Evolutionary conservation across 2,888 invertebrate species (phyloP), one percentile per base, ranked within the genome.

Genomic region (Cremastobaeus sp.): DNA sequence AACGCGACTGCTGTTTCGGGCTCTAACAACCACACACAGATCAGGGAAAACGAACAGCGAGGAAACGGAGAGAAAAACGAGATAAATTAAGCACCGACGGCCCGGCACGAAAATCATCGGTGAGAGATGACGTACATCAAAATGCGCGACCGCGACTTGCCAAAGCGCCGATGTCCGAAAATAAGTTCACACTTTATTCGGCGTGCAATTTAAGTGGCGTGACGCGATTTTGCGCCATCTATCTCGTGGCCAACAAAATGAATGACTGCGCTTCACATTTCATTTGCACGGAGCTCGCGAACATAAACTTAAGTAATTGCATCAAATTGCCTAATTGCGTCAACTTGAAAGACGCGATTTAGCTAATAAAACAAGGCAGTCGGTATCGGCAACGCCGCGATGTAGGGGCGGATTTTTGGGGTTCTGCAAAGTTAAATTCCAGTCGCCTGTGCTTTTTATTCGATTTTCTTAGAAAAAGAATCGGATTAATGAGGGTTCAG

Each of bases 1-100:
- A 71, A 76, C 65, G 71, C 54, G 62, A 71, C 48, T 70, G 71
- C 59, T 48, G 70, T 47, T 59, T 62, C 52, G 37, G 47, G 45
- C 55, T 45, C 65, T 39, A 70, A 47, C 72, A 62, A 68, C 75
- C 47, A 14, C 39, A 68, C 47, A 11, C 18, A 9, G 41, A 48
- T 50, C 43, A 11, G 32, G 37, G 15, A 20, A 30, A 25, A 54
- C 11, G 20, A 1, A 20, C 11, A 25, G 15, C 25, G 64, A 15
- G 17, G 43, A 60, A n/a, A 18, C 18, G n/a, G 25, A 28, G 45
- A 54, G 2, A 32, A 57, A 72, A 73, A 54, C 30, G 20, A 60
- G 74, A 75, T 62, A 62, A 75, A 73, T 75, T 60, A 62, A 69
- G 52, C 41, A 54, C 62, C 30, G 43, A 34, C 64, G 34, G 50